phyloP scores from a whole-genome alignment of 1,140 invertebrate genomes.

The Periplaneta americana region DNA sequence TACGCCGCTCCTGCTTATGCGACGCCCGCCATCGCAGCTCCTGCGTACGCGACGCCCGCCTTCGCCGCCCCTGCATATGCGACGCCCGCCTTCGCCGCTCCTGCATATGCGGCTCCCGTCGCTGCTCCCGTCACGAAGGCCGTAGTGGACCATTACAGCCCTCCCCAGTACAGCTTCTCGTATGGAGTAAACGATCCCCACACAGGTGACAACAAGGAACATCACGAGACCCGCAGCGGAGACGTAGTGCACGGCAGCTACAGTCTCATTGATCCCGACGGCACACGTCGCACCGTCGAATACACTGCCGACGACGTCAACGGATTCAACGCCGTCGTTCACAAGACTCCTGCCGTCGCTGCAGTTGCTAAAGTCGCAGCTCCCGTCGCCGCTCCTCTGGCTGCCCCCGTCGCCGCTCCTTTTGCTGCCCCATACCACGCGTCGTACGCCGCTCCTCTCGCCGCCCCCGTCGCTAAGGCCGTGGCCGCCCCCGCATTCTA shows the following conservation, averaged over 20 bases:
- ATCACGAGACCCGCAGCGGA: slow-evolving; percentile 55
- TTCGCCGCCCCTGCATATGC: slow-evolving; percentile 25
- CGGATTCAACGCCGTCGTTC: slow-evolving; percentile 25
- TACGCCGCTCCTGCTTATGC: slow-evolving; percentile 26
- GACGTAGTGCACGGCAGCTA: slow-evolving; percentile 29
- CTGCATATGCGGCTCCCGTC: slow-evolving; percentile 22
- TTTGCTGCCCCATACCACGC: slow-evolving; percentile 11
- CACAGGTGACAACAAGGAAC: slow-evolving; percentile 59
- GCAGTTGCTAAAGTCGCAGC: slow-evolving; percentile 19
- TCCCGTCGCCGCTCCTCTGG: slow-evolving; percentile 17
- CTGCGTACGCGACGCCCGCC: slow-evolving; percentile 24
- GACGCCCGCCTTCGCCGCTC: slow-evolving; percentile 24
- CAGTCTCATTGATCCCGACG: slow-evolving; percentile 33
- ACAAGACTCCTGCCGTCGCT: slow-evolving; percentile 32
- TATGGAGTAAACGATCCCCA: slow-evolving; percentile 56
- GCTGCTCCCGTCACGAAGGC: slow-evolving; percentile 16
- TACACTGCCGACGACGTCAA: slow-evolving; percentile 40
- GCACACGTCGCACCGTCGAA: slow-evolving; percentile 33
- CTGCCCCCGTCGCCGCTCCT: slow-evolving; percentile 17
- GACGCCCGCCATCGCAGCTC: slow-evolving; percentile 29
- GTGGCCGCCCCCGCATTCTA: neutral
- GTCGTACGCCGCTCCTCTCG: neutral
- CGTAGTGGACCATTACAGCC: slow-evolving; percentile 21
- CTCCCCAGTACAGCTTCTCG: slow-evolving; percentile 41
- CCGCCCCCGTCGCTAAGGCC: slow-evolving; percentile 3